Evolutionary conservation across 2,888 invertebrate species (phyloP).

Genomic region (Mamestra brassicae): DNA sequence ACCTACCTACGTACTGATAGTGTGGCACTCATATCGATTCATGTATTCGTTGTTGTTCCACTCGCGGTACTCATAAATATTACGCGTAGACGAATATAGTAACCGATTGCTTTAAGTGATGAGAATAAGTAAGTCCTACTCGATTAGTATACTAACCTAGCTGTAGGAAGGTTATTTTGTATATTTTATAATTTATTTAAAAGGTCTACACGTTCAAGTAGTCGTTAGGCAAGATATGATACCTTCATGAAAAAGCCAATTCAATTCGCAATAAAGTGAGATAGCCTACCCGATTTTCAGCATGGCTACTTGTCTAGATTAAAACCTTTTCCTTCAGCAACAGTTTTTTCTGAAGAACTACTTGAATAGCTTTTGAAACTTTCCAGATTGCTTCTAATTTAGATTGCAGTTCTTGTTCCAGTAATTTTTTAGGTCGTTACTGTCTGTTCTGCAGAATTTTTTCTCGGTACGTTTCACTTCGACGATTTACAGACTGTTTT

Average conservation of each 20-base stretch:
- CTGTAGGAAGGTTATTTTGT: slow-evolving; percentile 1
- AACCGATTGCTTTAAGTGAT: slow-evolving; percentile 43
- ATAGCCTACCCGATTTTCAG: slow-evolving; percentile 19
- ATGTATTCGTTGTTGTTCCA: slow-evolving; percentile 24
- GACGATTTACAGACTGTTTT: slow-evolving; percentile 14
- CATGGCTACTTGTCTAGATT: slow-evolving; percentile 22
- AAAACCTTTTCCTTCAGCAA: slow-evolving; percentile 41
- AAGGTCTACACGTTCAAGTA: neutral
- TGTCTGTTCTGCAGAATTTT: slow-evolving; percentile 6
- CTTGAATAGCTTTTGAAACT: slow-evolving; percentile 38
- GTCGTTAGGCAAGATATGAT: slow-evolving; percentile 2
- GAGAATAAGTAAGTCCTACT: slow-evolving; percentile 27
- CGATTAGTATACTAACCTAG: slow-evolving; percentile 10
- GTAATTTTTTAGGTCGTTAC: slow-evolving; percentile 41
- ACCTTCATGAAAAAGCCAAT: slow-evolving; percentile 16
- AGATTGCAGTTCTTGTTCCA: slow-evolving; percentile 58
- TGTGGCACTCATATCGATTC: slow-evolving; percentile 35
- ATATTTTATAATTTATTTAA: slow-evolving; percentile 19
- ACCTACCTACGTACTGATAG: slow-evolving; percentile 5
- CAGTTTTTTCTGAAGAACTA: slow-evolving; percentile 28
- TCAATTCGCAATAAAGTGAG: slow-evolving; percentile 16
- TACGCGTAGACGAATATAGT: slow-evolving; percentile 9
- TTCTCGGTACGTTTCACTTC: neutral
- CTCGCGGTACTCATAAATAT: slow-evolving; percentile 22
- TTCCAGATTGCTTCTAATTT: slow-evolving; percentile 50